Base-by-base conservation (phyloP, 2,888 invertebrate genomes). In the Epinotia nisella region DNA sequence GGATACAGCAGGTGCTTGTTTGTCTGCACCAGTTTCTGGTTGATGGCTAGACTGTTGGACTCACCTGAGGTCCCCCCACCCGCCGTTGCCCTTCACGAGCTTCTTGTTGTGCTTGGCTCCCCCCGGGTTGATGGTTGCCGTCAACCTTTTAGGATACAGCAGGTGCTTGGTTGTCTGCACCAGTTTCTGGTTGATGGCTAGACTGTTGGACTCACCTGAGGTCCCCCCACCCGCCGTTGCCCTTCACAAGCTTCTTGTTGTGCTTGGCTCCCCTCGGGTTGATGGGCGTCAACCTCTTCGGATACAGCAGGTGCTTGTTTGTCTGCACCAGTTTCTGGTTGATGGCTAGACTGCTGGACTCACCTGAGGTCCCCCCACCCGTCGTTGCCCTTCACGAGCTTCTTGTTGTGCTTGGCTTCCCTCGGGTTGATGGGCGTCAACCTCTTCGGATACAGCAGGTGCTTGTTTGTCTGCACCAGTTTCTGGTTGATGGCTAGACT, bases 171-270 rank as follows among this genome's bases (percentile, higher is more conserved):
- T 97, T 39, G 95, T 95, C 76, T 95, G 95, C n/a, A 39, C 19
- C 11, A 17, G 35, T 13, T 11, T 17, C 17, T n/a, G 4, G 2
- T 58, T 41, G 13, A 41, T 24, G 29, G 1, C 15, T 10, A 39
- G 21, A 7, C 13, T 19, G 41, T 45, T 11, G 11, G 21, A 19
- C 82, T 81, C 58, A 93, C 94, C 94, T 89, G 13, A 94, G 86
- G 85, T 99, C 99, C 10, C 98, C 99, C 99, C 99, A 99, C 0
- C 99, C 99, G 0, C 99, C 99, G 85, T 99, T 99, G 0, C 98
- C 98, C 86, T 98, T 98, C 10, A 96, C 95, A 3, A 97, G 90
- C 81, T 96, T 96, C 78, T 93, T 93, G 87, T 99, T 99, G 35
- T 97, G 98, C 86, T 98, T 98, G 3, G 97, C 95, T 9, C 97